phyloP scores from a whole-genome alignment of 2,888 invertebrate genomes.

The Linnaemya tessellans region DNA sequence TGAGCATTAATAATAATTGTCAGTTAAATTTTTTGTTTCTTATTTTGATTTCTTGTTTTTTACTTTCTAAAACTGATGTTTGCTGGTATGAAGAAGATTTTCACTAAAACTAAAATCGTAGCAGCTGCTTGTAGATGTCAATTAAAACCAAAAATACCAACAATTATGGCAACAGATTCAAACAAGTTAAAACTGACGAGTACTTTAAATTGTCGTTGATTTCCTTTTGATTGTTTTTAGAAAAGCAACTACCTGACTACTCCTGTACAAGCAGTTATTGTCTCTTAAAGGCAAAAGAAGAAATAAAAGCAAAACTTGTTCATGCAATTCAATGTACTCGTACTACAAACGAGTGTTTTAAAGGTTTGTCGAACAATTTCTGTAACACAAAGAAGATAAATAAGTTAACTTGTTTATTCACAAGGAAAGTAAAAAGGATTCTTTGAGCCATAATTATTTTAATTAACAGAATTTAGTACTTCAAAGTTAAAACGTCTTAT shows the following conservation, averaged over 20 bases:
- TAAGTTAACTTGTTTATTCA: background rate
- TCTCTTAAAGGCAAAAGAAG: background rate
- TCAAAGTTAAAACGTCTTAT: background rate
- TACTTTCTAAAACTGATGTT: constrained; percentile 17
- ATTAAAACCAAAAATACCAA: constrained; percentile 42
- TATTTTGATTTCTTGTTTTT: background rate
- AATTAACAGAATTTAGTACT: background rate
- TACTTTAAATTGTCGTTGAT: constrained; percentile 53
- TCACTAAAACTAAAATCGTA: constrained; percentile 3
- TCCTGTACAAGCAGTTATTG: background rate
- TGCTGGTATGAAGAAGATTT: constrained; percentile 1
- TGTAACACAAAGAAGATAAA: background rate
- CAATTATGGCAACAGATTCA: constrained; percentile 23
- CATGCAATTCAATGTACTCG: background rate
- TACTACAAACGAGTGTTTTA: constrained; percentile 1
- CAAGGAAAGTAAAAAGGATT: background rate
- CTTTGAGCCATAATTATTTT: constrained; percentile 3
- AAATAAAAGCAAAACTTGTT: background rate
- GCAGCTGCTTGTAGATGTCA: constrained; percentile 32
- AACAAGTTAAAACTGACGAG: constrained; percentile 31
- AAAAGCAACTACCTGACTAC: background rate
- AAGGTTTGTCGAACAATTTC: constrained; percentile 12
- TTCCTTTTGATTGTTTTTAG: constrained; percentile 36
- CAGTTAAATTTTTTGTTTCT: too few species aligned
- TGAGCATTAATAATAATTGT: constrained; percentile 1